A percentile compares a stretch with the other conserved stretches of the same genome.
Evolutionary conservation across 2,797 vertebrate species (phyloP).

Genomic region (Loris lydekkerianus): DNA sequence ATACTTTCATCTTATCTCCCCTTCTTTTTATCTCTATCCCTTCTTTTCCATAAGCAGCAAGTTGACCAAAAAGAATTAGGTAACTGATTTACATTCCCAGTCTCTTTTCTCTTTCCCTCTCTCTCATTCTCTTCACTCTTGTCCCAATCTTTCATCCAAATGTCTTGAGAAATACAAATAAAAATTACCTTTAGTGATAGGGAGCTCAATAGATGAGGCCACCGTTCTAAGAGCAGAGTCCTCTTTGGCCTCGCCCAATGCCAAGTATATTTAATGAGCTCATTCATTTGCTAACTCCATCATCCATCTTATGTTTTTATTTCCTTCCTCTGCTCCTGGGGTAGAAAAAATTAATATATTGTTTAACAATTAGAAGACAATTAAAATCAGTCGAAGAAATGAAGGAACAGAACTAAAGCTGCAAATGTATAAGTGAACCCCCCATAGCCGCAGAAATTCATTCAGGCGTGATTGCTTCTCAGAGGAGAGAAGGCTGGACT

Average conservation of each 20-base stretch:
- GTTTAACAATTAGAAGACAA: slow-evolving; percentile 52
- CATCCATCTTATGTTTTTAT: slow-evolving; percentile 40
- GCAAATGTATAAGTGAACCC: not conserved
- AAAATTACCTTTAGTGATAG: slow-evolving; percentile 37
- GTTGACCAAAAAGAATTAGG: not conserved
- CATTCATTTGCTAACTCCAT: slow-evolving; percentile 75
- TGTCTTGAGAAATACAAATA: not conserved
- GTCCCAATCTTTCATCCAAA: slow-evolving; percentile 29
- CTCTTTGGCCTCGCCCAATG: slow-evolving; percentile 58
- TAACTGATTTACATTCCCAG: not conserved
- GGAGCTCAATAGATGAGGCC: slow-evolving; percentile 35
- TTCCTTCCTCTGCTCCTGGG: slow-evolving; percentile 1
- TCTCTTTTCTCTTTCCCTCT: not conserved
- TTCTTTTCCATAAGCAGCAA: not conserved
- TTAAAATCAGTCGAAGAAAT: slow-evolving; percentile 47
- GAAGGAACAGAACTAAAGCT: slow-evolving; percentile 43
- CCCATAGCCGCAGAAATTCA: not conserved
- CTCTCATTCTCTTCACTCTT: not conserved
- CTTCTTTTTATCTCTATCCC: not conserved
- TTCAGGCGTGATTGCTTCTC: not conserved
- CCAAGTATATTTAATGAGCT: slow-evolving; percentile 73
- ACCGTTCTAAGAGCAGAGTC: slow-evolving; percentile 32
- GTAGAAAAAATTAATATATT: slow-evolving; percentile 62
- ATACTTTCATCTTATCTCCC: not conserved
- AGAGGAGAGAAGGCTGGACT: not conserved